Evolutionary conservation across 2,113 vertebrate species (phyloP).

Genomic region (Sinosuthora webbiana): DNA sequence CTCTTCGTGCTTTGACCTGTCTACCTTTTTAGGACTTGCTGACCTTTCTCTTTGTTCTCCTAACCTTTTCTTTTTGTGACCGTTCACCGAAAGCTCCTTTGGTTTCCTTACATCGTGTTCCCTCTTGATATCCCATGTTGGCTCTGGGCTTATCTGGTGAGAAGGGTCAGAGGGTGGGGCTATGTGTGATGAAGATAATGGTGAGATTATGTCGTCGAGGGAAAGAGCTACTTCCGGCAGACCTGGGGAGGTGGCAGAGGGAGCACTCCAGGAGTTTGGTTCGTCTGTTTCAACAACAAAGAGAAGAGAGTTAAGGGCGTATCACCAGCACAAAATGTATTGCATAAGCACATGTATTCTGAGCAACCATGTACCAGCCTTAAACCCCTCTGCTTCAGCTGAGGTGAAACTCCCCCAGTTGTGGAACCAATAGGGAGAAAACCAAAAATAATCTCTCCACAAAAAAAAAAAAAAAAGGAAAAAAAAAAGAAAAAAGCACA

Average conservation of each 20-base stretch:
- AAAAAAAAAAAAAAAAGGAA: not conserved
- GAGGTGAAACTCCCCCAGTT: not conserved
- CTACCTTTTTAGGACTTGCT: constrained; percentile 82
- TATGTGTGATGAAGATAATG: constrained; percentile 92
- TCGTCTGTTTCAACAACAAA: constrained; percentile 83
- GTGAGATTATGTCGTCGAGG: constrained; percentile 84
- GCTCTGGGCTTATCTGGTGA: constrained; percentile 86
- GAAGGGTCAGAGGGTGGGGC: constrained; percentile 87
- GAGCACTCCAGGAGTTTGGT: constrained; percentile 89
- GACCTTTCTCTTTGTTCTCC: constrained; percentile 83
- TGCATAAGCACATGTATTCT: not conserved
- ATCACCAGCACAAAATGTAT: not conserved
- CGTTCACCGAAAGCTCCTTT: constrained; percentile 81
- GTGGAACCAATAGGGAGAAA: not conserved
- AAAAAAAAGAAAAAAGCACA: no score
- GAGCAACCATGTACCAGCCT: not conserved
- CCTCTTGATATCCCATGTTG: constrained; percentile 81
- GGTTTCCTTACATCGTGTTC: constrained; percentile 80
- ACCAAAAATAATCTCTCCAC: not conserved
- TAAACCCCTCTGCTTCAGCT: not conserved
- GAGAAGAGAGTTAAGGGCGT: constrained; percentile 14
- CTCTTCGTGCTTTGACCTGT: constrained; percentile 78
- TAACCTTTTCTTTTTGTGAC: constrained; percentile 84
- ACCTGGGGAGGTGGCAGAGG: constrained; percentile 93
- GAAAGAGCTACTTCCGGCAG: constrained; percentile 94